phyloP scores from a whole-genome alignment of 2,888 invertebrate genomes.

The Dicyrtomina minuta region DNA sequence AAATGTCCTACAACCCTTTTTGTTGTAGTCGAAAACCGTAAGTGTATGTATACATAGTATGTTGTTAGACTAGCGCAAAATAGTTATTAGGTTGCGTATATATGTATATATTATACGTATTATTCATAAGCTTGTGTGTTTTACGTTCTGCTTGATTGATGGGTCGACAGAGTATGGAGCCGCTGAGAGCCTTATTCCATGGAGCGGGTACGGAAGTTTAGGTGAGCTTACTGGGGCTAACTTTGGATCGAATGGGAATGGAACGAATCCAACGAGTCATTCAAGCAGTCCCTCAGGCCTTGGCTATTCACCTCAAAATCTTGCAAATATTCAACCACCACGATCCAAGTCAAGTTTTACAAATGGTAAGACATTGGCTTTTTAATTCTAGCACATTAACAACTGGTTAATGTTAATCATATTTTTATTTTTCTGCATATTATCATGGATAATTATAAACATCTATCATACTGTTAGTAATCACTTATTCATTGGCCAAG shows the following conservation, averaged over 20 bases:
- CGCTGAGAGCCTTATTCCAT: background rate
- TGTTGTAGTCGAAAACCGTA: too few species aligned
- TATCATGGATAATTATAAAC: too few species aligned
- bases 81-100: too few species aligned
- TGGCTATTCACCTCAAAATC: conserved; percentile 25
- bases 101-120: too few species aligned
- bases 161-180: background rate
- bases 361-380: conserved; percentile 18
- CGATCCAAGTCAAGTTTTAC: conserved; percentile 16
- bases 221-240: conserved; percentile 14
- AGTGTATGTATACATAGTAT: too few species aligned
- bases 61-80: too few species aligned
- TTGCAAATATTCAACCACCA: conserved; percentile 35
- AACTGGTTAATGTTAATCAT: too few species aligned
- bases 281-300: conserved; percentile 27
- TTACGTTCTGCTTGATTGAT: background rate
- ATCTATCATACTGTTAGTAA: too few species aligned
- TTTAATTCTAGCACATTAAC: background rate
- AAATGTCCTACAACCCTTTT: too few species aligned
- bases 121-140: too few species aligned
- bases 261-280: conserved; percentile 25
- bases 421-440: too few species aligned
- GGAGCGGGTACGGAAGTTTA: background rate
- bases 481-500: too few species aligned
- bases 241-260: conserved; percentile 21